Evolutionary conservation across 2,797 vertebrate genomes (phyloP), one percentile per base, ranked within the genome.

Genomic region (Pseudochromis fuscus): DNA sequence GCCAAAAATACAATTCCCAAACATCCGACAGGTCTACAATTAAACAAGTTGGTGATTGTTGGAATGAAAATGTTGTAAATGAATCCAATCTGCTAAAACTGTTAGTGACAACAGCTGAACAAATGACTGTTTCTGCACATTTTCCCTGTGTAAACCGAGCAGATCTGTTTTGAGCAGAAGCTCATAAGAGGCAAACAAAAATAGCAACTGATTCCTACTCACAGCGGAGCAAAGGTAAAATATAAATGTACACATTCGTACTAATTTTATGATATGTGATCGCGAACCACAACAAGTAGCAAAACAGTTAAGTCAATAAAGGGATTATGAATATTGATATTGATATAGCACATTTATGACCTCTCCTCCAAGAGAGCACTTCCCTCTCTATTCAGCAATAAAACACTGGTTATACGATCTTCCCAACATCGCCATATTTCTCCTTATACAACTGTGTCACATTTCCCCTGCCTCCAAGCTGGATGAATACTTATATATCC

Each of bases 371-470:
- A 30, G 71, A 86, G 74, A 79, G 81, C 79, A 37, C 73, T 80
- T 69, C 63, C 74, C 70, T 82, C 81, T 74, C 83, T 50, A 67
- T 49, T 74, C 77, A 25, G 62, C 83, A 87, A 89, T 91, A 91
- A 90, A 91, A 82, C 87, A 77, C 67, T 69, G 68, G 83, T 87
- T 87, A 87, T 90, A 87, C 87, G 81, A 88, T 88, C 87, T 84
- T 69, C 79, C 75, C 72, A 86, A 83, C 87, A 88, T 82, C 45
- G 78, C 75, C 82, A 82, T 92, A 91, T 92, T 90, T 92, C 84
- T 92, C 77, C 85, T 88, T 86, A 83, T 91, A 91, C 88, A 84
- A 86, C 87, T 79, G 79, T 92, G 87, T 88, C 90, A 89, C 82
- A 85, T 87, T 85, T 84, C 60, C 74, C 56, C 77, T 78, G 80